Conservation (phyloP, 2,888 invertebrate species). For the Cylloceria caligata region DNA sequence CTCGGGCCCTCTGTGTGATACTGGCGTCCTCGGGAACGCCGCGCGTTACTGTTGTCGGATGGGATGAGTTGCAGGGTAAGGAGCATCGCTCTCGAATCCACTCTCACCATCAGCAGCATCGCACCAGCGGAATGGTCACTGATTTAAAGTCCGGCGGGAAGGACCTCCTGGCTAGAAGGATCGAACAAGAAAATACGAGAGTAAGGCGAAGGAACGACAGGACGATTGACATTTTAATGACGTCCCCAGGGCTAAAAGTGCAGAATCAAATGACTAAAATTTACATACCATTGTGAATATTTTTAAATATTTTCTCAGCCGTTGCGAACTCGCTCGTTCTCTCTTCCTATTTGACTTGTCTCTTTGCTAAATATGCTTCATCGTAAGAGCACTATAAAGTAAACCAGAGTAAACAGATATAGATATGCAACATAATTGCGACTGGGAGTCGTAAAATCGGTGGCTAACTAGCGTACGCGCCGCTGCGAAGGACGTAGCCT, state of each 20-base stretch:
- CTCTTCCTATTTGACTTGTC: neutral
- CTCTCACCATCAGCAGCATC: constrained; percentile 35
- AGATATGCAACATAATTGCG: constrained; percentile 31
- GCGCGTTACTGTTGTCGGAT: constrained; percentile 57
- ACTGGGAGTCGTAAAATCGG: constrained; percentile 59
- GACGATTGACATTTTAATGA: constrained; percentile 75
- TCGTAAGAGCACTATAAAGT: neutral
- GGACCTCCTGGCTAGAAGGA: constrained; percentile 44
- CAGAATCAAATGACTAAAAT: neutral
- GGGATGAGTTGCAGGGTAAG: constrained; percentile 44
- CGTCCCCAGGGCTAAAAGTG: constrained; percentile 29
- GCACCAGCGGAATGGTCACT: constrained; percentile 38
- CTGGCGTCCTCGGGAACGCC: constrained; percentile 27
- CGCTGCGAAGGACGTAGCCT: constrained; percentile 61
- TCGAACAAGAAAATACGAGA: constrained; percentile 37
- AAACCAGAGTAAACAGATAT: constrained; percentile 36
- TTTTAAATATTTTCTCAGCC: neutral
- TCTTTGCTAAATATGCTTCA: neutral
- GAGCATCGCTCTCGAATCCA: constrained; percentile 52
- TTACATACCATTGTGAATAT: neutral
- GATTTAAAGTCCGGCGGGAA: constrained; percentile 66
- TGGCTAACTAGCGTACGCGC: constrained; percentile 39
- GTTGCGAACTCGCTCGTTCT: neutral
- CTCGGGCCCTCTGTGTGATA: constrained; percentile 48
- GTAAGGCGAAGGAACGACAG: constrained; percentile 63